Percentiles rank a stretch among this genome's conserved stretches.
These are phyloP conservation scores for Brachypteracias leptosomus DNA, from an alignment of 2,113 vertebrate species.

Conservation along the genomic window DNA sequence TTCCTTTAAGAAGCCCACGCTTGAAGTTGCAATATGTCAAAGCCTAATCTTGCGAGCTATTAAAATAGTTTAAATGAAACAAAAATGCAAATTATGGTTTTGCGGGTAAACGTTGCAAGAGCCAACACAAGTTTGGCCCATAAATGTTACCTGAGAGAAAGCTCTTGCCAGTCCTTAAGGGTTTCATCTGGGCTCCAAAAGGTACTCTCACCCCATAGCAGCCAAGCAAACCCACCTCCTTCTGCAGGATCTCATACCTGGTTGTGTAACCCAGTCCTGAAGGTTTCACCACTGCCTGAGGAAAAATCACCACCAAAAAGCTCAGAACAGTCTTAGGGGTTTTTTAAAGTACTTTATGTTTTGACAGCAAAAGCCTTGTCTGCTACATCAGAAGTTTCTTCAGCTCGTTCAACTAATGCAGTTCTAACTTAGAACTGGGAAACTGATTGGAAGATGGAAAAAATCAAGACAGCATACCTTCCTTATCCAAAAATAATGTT, in stretches of 20 bases:
- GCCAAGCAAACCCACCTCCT: not conserved
- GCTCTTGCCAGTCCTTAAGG: not conserved
- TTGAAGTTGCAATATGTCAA: not conserved
- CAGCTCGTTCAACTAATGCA: not conserved
- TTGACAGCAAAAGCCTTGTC: not conserved
- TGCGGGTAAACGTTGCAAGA: not conserved
- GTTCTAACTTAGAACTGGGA: not conserved
- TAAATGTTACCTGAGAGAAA: not conserved
- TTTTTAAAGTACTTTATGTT: not conserved
- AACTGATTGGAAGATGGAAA: not conserved
- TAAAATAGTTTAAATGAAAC: not conserved
- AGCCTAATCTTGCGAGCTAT: not conserved
- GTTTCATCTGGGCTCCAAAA: not conserved
- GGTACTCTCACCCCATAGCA: rapidly evolving
- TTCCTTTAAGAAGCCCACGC: not conserved
- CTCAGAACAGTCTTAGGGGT: not conserved
- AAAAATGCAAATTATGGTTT: not conserved
- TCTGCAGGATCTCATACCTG: not conserved
- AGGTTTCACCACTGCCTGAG: not conserved
- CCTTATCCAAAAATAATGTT: not conserved
- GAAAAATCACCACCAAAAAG: not conserved
- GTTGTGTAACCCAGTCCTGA: not conserved
- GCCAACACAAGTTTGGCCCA: not conserved
- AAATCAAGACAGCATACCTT: not conserved
- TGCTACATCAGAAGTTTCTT: not conserved